phyloP scores from a whole-genome alignment of 2,797 vertebrate genomes.

The Oreortyx pictus region DNA sequence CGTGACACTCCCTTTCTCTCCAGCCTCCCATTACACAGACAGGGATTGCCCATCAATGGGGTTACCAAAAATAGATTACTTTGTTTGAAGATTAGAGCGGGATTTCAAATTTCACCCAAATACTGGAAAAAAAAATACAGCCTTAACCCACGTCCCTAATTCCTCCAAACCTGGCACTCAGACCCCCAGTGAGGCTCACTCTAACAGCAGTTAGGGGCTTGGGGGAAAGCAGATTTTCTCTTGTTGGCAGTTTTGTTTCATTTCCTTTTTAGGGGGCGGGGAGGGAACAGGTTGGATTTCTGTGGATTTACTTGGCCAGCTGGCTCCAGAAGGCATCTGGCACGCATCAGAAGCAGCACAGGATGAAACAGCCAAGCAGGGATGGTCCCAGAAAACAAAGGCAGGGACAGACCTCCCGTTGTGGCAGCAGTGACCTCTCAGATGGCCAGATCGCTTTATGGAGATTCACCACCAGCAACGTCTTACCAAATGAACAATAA shows the following conservation, averaged over 20 bases:
- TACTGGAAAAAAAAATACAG: neutral
- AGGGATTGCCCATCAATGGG: neutral
- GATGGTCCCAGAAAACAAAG: neutral
- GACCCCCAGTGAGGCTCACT: neutral
- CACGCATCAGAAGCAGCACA: neutral
- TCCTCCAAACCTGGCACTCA: neutral
- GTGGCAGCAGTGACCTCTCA: neutral
- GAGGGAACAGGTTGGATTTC: neutral
- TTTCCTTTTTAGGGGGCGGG: neutral
- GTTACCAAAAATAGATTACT: neutral
- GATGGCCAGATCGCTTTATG: neutral
- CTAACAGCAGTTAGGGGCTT: neutral
- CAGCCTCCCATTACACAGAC: neutral
- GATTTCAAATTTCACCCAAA: neutral
- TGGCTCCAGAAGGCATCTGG: neutral
- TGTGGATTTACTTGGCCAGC: neutral
- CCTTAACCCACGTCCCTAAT: neutral
- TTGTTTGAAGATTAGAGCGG: neutral
- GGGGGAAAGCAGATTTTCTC: neutral
- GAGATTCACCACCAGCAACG: neutral
- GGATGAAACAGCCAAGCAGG: neutral
- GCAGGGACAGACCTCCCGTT: neutral
- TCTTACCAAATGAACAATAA: neutral
- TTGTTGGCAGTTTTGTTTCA: neutral
- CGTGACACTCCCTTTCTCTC: neutral